Base-by-base conservation (phyloP, 2,888 invertebrate species). In the Euspilapteryx auroguttella region DNA sequence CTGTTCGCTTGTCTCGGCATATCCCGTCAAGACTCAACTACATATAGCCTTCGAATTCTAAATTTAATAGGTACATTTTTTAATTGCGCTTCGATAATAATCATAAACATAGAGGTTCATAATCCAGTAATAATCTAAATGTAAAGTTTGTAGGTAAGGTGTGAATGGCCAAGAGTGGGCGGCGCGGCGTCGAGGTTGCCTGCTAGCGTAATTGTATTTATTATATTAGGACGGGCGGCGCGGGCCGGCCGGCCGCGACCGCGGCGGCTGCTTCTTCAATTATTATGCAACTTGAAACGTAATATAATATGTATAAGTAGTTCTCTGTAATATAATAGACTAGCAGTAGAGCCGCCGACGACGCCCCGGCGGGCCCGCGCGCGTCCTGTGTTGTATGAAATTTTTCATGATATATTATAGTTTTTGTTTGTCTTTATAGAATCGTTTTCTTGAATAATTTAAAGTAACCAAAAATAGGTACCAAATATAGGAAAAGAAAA, bases 391-490 rank as follows among this genome's bases (percentile, higher is more conserved):
- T 58, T 63, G 59, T 62, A 65, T 56, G 47, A 63, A 57, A 51
- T 61, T 68, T 73, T 73, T 68, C 69, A 66, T 71, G 62, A 58
- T 64, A 68, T 66, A 66, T 62, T 65, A 62, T 68, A 66, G 59
- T 68, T 69, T 71, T 63, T 66, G 63, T 73, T 73, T 71, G 66
- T 62, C 61, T 66, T 62, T 65, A 56, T 65, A 63, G 58, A 51
- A 65, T 61, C 55, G 59, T 66, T 71, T 68, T 59, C 61, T 50
- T 65, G 53, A 55, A 64, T 68, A 54, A 66, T 68, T 75, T 69
- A 68, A 62, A 61, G 47, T 65, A 69, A 73, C 73, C 73, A 73
- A 75, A 73, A 71, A 69, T 73, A 73, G 69, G 61, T 71, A 75
- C 73, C 75, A 75, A 76, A 76, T 75, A 69, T 68, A 76, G 64